Conservation (phyloP, 2,113 vertebrate species). For the Eublepharis macularius region DNA sequence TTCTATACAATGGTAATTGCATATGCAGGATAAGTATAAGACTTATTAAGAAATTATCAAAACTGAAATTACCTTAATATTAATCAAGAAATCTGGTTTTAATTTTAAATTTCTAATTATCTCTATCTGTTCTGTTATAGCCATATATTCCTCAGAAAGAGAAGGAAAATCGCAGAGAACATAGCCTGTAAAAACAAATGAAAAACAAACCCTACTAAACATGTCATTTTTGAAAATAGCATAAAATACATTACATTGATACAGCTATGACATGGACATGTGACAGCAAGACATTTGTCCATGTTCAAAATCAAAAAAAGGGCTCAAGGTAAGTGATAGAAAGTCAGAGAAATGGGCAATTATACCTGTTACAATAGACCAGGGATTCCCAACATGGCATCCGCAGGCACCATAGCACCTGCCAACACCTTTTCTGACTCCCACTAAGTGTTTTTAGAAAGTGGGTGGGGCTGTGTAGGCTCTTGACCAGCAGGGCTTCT, state of each 20-base stretch:
- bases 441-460: too few relatives aligned
- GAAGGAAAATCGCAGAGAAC: slow-evolving; percentile 89
- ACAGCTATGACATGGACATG: not conserved
- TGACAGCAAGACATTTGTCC: not conserved
- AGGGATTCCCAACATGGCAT: too few relatives aligned
- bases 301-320: not conserved
- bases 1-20: not conserved
- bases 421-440: too few relatives aligned
- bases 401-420: too few relatives aligned
- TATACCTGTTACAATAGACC: too few relatives aligned
- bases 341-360: not conserved
- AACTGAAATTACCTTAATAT: slow-evolving; percentile 86
- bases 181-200: slow-evolving; percentile 82
- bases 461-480: too few relatives aligned
- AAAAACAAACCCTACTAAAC: not conserved
- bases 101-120: slow-evolving; percentile 84
- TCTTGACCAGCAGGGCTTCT: too few relatives aligned
- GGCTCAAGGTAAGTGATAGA: not conserved
- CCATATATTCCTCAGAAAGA: slow-evolving; percentile 82
- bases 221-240: slow-evolving; percentile 48
- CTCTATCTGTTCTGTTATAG: slow-evolving; percentile 83
- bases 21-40: slow-evolving; percentile 20
- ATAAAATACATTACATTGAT: not conserved
- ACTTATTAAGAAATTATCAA: slow-evolving; percentile 17
- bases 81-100: slow-evolving; percentile 91